Percentiles rank a stretch among this genome's conserved stretches.
phyloP scores from a whole-genome alignment of 2,797 vertebrate species.

The Delichon dasypus region DNA sequence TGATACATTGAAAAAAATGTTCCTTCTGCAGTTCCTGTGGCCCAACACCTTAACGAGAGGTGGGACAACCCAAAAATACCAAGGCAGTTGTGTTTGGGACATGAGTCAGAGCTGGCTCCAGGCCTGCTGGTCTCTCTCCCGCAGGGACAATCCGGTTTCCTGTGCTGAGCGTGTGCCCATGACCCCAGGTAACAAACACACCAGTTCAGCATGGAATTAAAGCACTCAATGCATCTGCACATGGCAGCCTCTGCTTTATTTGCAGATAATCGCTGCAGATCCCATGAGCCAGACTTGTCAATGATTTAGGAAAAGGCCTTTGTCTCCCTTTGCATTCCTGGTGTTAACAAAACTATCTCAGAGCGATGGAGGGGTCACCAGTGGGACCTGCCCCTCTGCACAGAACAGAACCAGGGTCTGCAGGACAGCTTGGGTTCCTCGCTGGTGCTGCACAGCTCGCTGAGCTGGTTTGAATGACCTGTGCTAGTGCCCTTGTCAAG shows the following conservation, averaged over 20 bases:
- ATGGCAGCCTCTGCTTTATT: background rate
- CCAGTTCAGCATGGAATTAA: background rate
- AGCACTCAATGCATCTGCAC: background rate
- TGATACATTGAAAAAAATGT: background rate
- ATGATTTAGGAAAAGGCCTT: background rate
- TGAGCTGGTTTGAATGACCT: background rate
- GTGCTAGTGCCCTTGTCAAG: background rate
- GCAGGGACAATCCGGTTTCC: background rate
- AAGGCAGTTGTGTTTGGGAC: background rate
- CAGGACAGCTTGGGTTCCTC: background rate
- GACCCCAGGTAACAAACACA: background rate
- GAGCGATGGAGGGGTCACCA: background rate
- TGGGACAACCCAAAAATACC: background rate
- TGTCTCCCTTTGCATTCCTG: background rate
- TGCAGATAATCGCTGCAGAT: background rate
- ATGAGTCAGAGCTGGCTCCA: too few species aligned
- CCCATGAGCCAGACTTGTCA: background rate
- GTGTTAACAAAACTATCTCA: background rate
- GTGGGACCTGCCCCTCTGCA: background rate
- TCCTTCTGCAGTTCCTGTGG: background rate
- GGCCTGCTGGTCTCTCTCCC: background rate
- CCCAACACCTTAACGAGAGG: background rate
- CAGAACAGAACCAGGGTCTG: background rate
- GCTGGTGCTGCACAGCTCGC: background rate
- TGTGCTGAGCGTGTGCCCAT: rapidly evolving